These are phyloP conservation scores for Phaenicophaeus curvirostris DNA, from an alignment of 2,797 vertebrate species.

Conservation along the genomic window DNA sequence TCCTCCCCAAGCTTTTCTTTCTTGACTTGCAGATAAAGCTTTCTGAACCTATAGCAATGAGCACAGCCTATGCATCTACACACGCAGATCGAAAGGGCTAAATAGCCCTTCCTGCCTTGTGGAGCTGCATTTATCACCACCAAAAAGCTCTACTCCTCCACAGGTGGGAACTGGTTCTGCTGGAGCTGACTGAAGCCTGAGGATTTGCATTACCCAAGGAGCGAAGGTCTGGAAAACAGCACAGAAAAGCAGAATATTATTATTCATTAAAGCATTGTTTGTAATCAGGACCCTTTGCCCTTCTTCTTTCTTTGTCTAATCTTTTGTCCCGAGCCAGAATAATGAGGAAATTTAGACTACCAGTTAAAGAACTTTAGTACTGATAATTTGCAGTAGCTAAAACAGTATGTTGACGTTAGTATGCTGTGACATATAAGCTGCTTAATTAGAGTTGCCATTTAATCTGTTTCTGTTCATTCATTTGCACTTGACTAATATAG, in stretches of 20 bases:
- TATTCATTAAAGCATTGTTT: background rate
- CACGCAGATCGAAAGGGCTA: background rate
- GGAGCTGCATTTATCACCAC: background rate
- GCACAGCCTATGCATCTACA: background rate
- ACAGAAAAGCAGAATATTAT: background rate
- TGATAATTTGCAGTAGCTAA: conserved; percentile 54
- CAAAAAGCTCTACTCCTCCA: background rate
- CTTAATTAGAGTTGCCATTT: conserved; percentile 64
- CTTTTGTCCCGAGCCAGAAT: conserved; percentile 2
- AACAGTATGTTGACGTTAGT: conserved; percentile 33
- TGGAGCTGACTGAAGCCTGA: background rate
- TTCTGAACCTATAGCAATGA: background rate
- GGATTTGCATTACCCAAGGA: background rate
- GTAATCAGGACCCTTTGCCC: background rate
- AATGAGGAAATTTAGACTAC: conserved; percentile 40
- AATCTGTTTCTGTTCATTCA: conserved; percentile 63
- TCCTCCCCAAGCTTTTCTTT: background rate
- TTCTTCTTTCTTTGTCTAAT: background rate
- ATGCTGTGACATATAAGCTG: conserved; percentile 48
- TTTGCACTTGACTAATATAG: conserved; percentile 43
- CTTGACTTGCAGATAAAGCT: background rate
- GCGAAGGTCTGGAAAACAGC: background rate
- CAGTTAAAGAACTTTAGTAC: conserved; percentile 17
- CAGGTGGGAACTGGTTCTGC: background rate
- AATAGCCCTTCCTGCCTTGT: background rate